Base-by-base conservation (phyloP, 30 jellyfish, hydroid and myxozoan genomes). In the Mastigias papua region DNA sequence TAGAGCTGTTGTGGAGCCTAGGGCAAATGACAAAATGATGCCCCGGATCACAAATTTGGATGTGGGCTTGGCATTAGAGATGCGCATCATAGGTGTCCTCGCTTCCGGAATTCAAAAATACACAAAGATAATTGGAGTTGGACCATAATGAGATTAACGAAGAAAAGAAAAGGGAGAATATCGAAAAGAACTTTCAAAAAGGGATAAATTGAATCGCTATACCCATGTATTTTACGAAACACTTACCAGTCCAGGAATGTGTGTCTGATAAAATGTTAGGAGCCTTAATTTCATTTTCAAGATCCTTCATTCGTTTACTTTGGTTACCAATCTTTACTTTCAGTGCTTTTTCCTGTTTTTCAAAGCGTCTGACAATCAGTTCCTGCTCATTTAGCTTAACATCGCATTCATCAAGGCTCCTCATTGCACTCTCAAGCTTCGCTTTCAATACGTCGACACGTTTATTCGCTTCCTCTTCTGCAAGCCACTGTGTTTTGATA, bases 281-380 rank as follows among this genome's bases (percentile, higher is more conserved):
- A 51, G 49, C 17, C 54, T 83, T 29, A 27, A 85, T 28, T 85
- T 85, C 94, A 37, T 85, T 34, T 46, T 85, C 94, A 75, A 85
- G 16, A 31, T 85, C 94, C 25, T 63, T 73, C 94, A 85, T 57
- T 20, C 88, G 67, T 75, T 85, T 28, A 25, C 73, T 70, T 48
- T 85, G 88, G 13, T 69, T 37, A 54, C 64, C 94, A 26, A 85
- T 85, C 78, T 73, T 85, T 31, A 32, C 50, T 35, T 46, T 63
- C 66, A 31, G 42, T 5, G 49, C 83, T 1, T 23, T 6, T 48
- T 71, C 94, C 37, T 73, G 83, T 63, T 73, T 85, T 49, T 73
- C 81, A 2, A 85, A 42, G 26, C 88, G 62, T 31, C 28, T 48
- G 13, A 85, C 73, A 48, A 23, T 65, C 1, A 27, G 57, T 22